Percentiles rank a stretch among this genome's conserved stretches.
Conservation (phyloP, 2,888 invertebrate species). For the Scaptomyza cyrtandrae region DNA sequence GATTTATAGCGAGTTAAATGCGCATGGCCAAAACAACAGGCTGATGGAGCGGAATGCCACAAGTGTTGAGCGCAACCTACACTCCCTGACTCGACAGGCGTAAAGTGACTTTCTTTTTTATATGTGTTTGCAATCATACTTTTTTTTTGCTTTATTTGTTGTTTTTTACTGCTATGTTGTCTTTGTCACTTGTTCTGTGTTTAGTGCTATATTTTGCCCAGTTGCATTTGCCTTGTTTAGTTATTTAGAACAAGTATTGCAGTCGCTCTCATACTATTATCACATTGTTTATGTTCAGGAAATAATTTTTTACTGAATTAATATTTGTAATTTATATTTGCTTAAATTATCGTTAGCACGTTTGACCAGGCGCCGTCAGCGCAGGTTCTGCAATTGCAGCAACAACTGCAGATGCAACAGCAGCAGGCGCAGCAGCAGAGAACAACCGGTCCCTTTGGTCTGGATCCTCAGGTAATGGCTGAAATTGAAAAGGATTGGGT, state of each 20-base stretch:
- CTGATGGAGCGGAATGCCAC: slow-evolving; percentile 55
- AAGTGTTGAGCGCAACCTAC: slow-evolving; percentile 46
- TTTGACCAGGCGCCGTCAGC: slow-evolving; percentile 83
- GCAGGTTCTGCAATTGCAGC: slow-evolving; percentile 74
- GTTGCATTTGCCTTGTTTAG: slow-evolving; percentile 35
- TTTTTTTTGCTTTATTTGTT: slow-evolving; percentile 35
- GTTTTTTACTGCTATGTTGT: slow-evolving; percentile 26
- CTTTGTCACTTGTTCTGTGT: slow-evolving; percentile 40
- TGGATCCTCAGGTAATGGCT: slow-evolving; percentile 90
- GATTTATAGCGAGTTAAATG: slow-evolving; percentile 49
- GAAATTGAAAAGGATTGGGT: slow-evolving; percentile 87
- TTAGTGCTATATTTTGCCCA: slow-evolving; percentile 23
- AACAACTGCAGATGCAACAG: slow-evolving; percentile 62
- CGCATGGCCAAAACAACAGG: slow-evolving; percentile 54
- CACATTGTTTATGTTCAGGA: slow-evolving; percentile 14
- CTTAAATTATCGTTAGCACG: slow-evolving; percentile 60
- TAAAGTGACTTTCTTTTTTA: slow-evolving; percentile 67
- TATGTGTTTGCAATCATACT: slow-evolving; percentile 7
- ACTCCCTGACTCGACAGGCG: slow-evolving; percentile 72
- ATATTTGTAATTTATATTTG: neutral
- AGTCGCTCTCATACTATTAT: slow-evolving; percentile 9
- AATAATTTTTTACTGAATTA: neutral
- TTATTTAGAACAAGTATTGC: slow-evolving; percentile 15
- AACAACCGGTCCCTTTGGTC: slow-evolving; percentile 90
- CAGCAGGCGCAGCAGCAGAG: slow-evolving; percentile 85